Evolutionary conservation across 2,797 vertebrate genomes (phyloP).

Genomic region (Phalloptychus januarius): DNA sequence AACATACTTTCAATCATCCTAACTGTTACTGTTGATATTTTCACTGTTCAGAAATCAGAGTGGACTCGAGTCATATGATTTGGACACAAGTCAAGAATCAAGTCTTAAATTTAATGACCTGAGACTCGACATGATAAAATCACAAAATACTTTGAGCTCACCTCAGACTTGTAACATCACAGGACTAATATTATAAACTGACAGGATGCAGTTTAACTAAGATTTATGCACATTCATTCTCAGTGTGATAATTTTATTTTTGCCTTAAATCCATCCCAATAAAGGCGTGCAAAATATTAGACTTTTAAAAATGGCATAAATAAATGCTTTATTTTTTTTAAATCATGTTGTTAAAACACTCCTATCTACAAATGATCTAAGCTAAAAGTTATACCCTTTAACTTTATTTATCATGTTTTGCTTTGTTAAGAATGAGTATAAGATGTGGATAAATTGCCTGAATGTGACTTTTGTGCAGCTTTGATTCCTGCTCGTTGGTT

Average conservation of each 20-base stretch:
- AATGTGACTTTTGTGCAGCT: conserved; percentile 55
- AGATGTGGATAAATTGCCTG: conserved; percentile 36
- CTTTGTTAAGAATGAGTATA: conserved; percentile 18
- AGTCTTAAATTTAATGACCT: neutral
- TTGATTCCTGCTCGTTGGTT: conserved; percentile 48
- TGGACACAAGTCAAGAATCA: neutral
- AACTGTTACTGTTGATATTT: too few species aligned
- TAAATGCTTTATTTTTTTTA: neutral
- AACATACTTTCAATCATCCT: too few species aligned
- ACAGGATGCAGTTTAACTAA: neutral
- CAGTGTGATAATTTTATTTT: neutral
- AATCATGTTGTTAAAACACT: neutral
- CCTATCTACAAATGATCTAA: neutral
- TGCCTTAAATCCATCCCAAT: neutral
- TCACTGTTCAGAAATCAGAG: too few species aligned
- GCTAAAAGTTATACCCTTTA: neutral
- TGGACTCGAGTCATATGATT: neutral
- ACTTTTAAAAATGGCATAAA: neutral
- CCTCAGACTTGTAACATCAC: too few species aligned
- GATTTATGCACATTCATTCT: neutral
- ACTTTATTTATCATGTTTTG: conserved; percentile 30
- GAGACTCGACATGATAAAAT: too few species aligned
- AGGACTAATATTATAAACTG: neutral
- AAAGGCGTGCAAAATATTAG: neutral
- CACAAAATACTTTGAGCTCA: too few species aligned